Base-by-base conservation (phyloP, 2,888 invertebrate species). In the Lycocerus yunnanus region DNA sequence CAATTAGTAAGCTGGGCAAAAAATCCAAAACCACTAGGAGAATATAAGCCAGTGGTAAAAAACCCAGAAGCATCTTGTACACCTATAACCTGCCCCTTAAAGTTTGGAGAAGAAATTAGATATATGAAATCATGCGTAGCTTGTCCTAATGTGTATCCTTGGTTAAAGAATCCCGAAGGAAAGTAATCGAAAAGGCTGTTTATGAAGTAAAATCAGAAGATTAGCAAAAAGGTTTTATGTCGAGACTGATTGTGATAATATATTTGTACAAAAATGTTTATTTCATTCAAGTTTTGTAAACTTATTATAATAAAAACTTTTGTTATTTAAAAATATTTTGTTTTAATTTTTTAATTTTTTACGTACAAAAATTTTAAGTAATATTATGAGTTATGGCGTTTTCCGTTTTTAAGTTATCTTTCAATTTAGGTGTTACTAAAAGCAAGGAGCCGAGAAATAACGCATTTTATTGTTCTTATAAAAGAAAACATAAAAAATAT, bases 81-180 rank as follows among this genome's bases (percentile, higher is more conserved):
- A 0, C 72, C 82, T 14, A 61, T 77, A 5, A 80, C 72, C 10
- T 88, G 87, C 76, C 15, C 13, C 2, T 15, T 71, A n/a, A 8
- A 13, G 10, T 68, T 65, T 68, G 66, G 20, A 24, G 68, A 27
- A 10, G 80, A 83, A 65, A 80, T 77, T 6, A 83, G 86, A 73
- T 86, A 86, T 78, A 88, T 89, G 86, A 81, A 76, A 11, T 81
- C 84, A 8, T 89, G 89, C 77, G 81, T 79, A 8, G n/a, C 76
- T 1, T 89, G 89, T 76, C 89, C 89, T 1, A 66, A 79, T 2
- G 79, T 79, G 0, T 89, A 87, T 78, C 89, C 89, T 24, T 88
- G 88, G 88, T 67, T 88, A 5, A 83, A 82, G 4, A 88, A 89
- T 83, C 88, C 87, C 27, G 73, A 83, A 13, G 88, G 88, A 16